Evolutionary conservation across 2,113 vertebrate genomes (phyloP).

Genomic region (Semicossyphus pulcher): DNA sequence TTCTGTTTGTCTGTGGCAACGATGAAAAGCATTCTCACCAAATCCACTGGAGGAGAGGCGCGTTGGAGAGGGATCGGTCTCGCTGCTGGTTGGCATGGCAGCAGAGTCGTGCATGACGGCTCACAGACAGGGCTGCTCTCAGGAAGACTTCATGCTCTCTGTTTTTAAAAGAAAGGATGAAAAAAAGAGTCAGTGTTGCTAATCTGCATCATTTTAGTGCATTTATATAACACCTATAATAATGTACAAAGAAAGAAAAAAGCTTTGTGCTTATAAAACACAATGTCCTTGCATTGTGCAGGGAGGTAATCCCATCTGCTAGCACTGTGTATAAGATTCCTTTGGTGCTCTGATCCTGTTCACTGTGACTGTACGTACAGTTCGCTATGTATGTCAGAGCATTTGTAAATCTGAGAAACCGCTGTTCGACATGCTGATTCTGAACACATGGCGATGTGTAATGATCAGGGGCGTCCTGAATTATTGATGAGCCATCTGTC

Average conservation of each 20-base stretch:
- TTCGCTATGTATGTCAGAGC: conserved; percentile 45
- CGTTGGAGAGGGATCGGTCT: conserved; percentile 62
- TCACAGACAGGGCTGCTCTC: conserved; percentile 51
- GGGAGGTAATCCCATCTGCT: background rate
- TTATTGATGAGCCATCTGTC: conserved; percentile 81
- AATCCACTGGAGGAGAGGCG: conserved; percentile 72
- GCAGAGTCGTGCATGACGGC: conserved; percentile 67
- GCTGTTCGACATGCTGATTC: conserved; percentile 56
- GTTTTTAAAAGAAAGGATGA: conserved; percentile 15
- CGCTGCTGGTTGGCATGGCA: conserved; percentile 73
- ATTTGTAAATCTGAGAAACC: conserved; percentile 60
- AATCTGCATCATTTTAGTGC: conserved; percentile 35
- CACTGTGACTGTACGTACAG: conserved; percentile 20
- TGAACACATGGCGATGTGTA: conserved; percentile 67
- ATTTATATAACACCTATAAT: conserved; percentile 44
- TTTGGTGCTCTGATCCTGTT: background rate
- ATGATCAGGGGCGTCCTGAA: conserved; percentile 66
- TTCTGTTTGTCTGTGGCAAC: conserved; percentile 73
- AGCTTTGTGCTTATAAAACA: conserved; percentile 42
- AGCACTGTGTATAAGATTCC: background rate
- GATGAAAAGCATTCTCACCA: conserved; percentile 74
- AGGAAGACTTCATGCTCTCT: conserved; percentile 44
- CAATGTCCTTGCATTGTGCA: background rate
- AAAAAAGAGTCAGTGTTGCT: conserved; percentile 43
- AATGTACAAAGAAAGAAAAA: conserved; percentile 32